Base-by-base conservation (phyloP, 37 sponge, comb jelly and placozoan species). In the Axinella damicornis region DNA sequence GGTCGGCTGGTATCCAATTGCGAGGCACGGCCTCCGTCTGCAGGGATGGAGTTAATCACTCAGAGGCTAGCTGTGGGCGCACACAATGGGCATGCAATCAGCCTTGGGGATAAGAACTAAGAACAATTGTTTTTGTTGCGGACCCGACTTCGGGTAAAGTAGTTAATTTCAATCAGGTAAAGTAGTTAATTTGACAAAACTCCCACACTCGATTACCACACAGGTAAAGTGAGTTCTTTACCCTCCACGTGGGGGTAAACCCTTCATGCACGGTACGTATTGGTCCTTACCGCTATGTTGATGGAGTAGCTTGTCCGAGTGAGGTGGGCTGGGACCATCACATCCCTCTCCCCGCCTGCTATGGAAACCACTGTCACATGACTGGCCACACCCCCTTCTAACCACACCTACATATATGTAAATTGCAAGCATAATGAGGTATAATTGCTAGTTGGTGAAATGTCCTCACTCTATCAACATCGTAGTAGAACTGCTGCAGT, bases 1-100 rank as follows among this genome's bases (percentile, higher is more conserved):
- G 91, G n/a, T 82, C 91, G 15, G 87, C 59, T 0, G 86, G 77
- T 13, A 68, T 77, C 91, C 91, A 91, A 56, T 85, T 81, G n/a
- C 91, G 57, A 12, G 91, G 87, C 6, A 91, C 78, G 53, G 82
- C 76, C 0, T 56, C 30, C 11, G 77, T 25, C 82, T 81, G 33
- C 12, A 73, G 12, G 36, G 46, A n/a, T n/a, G n/a, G n/a, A n/a
- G n/a, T n/a, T n/a, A n/a, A n/a, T n/a, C n/a, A n/a, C n/a, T n/a
- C n/a, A n/a, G n/a, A n/a, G n/a, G n/a, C n/a, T n/a, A n/a, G n/a
- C n/a, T n/a, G n/a, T n/a, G n/a, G n/a, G n/a, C n/a, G n/a, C n/a
- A n/a, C n/a, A n/a, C n/a, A n/a, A n/a, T 4, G 46, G 22, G 32
- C 30, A n/a, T n/a, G n/a, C n/a, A n/a, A n/a, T n/a, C n/a, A n/a